Evolutionary conservation across 2,888 invertebrate genomes (phyloP).

Genomic region (Ischnus inquisitorius): DNA sequence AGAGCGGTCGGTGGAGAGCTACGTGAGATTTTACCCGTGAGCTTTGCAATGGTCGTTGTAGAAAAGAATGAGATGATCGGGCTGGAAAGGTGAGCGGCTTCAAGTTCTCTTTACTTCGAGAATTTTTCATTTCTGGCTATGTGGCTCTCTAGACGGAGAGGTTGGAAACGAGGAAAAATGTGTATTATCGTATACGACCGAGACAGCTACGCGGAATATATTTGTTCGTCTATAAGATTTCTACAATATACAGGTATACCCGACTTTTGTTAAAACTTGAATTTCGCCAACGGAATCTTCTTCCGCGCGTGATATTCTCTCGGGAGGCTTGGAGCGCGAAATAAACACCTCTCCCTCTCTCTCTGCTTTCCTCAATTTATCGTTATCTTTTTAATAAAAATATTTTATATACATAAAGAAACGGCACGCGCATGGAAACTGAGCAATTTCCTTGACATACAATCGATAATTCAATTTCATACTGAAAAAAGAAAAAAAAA

Average conservation of each 20-base stretch:
- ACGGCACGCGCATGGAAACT: no score
- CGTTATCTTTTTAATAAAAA: no score
- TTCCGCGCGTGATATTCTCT: no score
- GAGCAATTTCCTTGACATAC: no score
- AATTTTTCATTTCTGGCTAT: slow-evolving; percentile 59
- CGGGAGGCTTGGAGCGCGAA: no score
- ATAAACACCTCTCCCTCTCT: no score
- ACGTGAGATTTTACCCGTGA: slow-evolving; percentile 64
- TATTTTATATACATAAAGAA: no score
- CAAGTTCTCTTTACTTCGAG: slow-evolving; percentile 59
- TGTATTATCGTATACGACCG: slow-evolving; percentile 26
- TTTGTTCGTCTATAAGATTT: slow-evolving; percentile 16
- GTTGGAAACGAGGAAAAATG: slow-evolving; percentile 30
- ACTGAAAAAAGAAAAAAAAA: background rate
- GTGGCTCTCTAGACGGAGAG: slow-evolving; percentile 8
- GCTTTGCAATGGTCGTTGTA: slow-evolving; percentile 56
- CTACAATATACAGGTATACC: background rate
- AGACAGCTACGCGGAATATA: slow-evolving; percentile 44
- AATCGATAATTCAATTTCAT: background rate
- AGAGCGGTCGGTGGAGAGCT: slow-evolving; percentile 31
- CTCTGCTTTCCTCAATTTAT: no score
- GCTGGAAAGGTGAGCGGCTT: slow-evolving; percentile 29
- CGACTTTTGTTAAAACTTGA: background rate
- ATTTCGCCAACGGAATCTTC: background rate
- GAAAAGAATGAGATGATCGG: slow-evolving; percentile 41